A percentile compares a stretch with the other conserved stretches of the same genome.
Conservation (phyloP, 2,888 invertebrate genomes). For the Cryptophagus acutangulus region DNA sequence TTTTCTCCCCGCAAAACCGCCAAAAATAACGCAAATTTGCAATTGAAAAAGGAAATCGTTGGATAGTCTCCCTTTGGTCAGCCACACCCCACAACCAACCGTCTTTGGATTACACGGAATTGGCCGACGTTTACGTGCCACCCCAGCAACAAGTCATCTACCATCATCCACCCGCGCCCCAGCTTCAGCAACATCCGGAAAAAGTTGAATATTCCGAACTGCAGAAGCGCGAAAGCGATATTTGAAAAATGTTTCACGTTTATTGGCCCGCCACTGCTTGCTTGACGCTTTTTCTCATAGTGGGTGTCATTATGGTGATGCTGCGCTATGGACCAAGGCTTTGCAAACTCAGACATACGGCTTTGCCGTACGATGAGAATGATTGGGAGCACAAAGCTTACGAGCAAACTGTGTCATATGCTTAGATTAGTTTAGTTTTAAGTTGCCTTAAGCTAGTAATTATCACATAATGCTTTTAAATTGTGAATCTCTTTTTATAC, state of each 20-base stretch:
- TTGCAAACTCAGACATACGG: constrained; percentile 65
- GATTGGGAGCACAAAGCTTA: constrained; percentile 66
- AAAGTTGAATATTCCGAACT: constrained; percentile 39
- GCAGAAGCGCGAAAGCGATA: constrained; percentile 75
- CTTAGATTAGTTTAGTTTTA: constrained; percentile 46
- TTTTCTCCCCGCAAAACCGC: background rate
- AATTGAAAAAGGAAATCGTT: constrained; percentile 65
- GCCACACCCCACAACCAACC: constrained; percentile 78
- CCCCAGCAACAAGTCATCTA: constrained; percentile 43
- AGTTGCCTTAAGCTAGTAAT: no score
- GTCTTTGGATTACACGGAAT: constrained; percentile 72
- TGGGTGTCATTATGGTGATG: constrained; percentile 67
- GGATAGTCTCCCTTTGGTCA: constrained; percentile 80
- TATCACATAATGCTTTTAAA: no score
- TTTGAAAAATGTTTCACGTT: constrained; percentile 61
- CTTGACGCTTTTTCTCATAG: constrained; percentile 66
- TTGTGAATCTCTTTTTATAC: no score
- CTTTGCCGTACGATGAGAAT: constrained; percentile 59
- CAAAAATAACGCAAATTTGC: background rate
- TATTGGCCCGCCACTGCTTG: constrained; percentile 74
- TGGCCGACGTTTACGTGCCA: constrained; percentile 52
- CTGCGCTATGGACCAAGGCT: constrained; percentile 69
- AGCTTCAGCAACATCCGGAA: constrained; percentile 44
- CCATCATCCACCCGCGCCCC: constrained; percentile 36
- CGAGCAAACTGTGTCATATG: constrained; percentile 60